Base-by-base conservation (phyloP, 2,113 vertebrate species). In the Sebastes fasciatus region DNA sequence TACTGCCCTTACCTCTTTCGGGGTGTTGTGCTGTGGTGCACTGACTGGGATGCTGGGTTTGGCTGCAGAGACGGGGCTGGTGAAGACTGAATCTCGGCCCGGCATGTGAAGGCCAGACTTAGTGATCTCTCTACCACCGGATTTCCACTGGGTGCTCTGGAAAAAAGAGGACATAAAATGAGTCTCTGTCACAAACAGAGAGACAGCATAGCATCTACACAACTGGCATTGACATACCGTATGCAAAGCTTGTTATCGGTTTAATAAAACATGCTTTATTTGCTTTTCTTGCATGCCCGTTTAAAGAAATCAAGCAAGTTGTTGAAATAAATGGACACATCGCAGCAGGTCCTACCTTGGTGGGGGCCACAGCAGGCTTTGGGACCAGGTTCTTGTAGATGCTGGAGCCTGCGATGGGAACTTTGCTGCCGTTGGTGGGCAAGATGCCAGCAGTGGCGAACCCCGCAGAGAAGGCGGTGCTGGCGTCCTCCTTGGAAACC, bases 351-450 rank as follows among this genome's bases (percentile, higher is more conserved):
- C 82, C 1, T 97, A 99, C 97, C 97, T 99, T 99, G 89, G 96
- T 97, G 92, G 98, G 97, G 90, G 97, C 97, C 94, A 97, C 96
- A 86, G 96, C 97, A 86, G 97, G 96, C 95, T 99, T 99, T 88
- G 98, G 98, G 93, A 99, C 96, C 93, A 99, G 96, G 94, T 99
- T 99, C 95, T 99, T 99, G 95, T 99, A 99, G 93, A 99, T 96
- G 79, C 98, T 99, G 93, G 97, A 97, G 93, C 97, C 97, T 89
- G 96, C 87, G 57, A 96, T 95, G 92, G 96, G 97, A 84, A 95
- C 94, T 96, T 98, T 99, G 95, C 94, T 95, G 93, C 98, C 97
- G 55, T 98, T 99, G 94, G 96, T 94, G 91, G 97, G 95, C 85
- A 98, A 96, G 92, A 95, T 95, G 84, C 96, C 96, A 78, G 97